Evolutionary conservation across 2,797 vertebrate genomes (phyloP), one percentile per base, ranked within the genome.

Genomic region (Labroides dimidiatus): DNA sequence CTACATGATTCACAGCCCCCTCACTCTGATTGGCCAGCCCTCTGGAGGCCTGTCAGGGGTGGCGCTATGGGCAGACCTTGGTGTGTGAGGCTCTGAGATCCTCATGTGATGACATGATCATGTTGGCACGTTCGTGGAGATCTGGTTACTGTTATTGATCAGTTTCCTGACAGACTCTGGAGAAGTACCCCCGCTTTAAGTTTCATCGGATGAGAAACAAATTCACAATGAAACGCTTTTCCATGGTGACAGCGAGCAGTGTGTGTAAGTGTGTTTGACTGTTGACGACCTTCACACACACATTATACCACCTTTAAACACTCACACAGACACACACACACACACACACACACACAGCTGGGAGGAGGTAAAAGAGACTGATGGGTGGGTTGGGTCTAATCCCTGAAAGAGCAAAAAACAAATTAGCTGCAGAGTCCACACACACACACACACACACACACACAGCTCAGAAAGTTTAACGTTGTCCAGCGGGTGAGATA

Each of bases 341-440:
- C 37, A 39, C 63, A 69, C 65, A 66, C 56, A 56, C 73, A 64
- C 56, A 43, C 72, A 68, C 48, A 59, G 61, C 75, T 77, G 81
- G 77, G 47, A 75, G 74, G 72, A 77, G 56, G n/a, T 43, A 61
- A 69, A 49, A 17, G 43, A 73, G 80, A 80, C 81, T 85, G 75
- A 75, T 53, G 51, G 45, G 60, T 27, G 64, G 77, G 69, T 24
- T 2, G 5, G 42, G 81, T 77, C 77, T 84, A 87, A 84, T 78
- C 81, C 79, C 80, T 86, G 82, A 60, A 83, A 63, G 4, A 53
- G 45, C 41, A 55, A 62, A 65, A 27, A 65, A 57, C 13, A 49
- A 69, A 55, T n/a, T 54, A 64, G 49, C 37, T 48, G 48, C 63
- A 33, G 43, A 20, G 50, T 65, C 53, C 50, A 17, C 47, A 17